These are phyloP conservation scores for Parascotia fuliginaria DNA, from an alignment of 2,888 invertebrate species.

Conservation along the genomic window DNA sequence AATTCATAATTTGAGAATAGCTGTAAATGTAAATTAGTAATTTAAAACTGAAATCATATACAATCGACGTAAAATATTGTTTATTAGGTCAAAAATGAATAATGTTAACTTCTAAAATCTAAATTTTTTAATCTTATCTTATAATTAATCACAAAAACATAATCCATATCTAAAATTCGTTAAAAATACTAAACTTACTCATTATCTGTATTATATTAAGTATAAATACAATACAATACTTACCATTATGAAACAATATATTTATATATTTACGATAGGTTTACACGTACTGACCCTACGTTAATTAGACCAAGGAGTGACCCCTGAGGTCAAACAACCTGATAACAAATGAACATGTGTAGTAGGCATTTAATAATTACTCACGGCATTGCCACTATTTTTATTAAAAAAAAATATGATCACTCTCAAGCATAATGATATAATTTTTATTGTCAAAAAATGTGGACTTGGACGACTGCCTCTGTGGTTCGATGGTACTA, in stretches of 20 bases:
- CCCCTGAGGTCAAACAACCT: conserved; percentile 45
- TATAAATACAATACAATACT: not conserved
- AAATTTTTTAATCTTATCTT: too few relatives aligned
- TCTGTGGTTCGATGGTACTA: too few relatives aligned
- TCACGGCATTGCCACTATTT: conserved; percentile 16
- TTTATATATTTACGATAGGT: conserved; percentile 14
- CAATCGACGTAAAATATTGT: too few relatives aligned
- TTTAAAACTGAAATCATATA: too few relatives aligned
- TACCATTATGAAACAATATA: conserved; percentile 9
- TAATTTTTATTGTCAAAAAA: not conserved
- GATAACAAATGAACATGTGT: conserved; percentile 52
- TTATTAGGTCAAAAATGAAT: too few relatives aligned
- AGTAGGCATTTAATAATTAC: conserved; percentile 36
- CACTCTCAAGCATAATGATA: conserved; percentile 6
- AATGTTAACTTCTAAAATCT: too few relatives aligned
- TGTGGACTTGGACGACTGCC: too few relatives aligned
- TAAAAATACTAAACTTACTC: too few relatives aligned
- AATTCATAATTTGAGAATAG: too few relatives aligned
- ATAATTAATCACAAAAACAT: too few relatives aligned
- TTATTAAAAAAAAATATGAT: conserved; percentile 9
- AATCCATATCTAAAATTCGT: too few relatives aligned
- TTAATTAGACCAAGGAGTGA: conserved; percentile 71
- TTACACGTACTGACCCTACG: conserved; percentile 54
- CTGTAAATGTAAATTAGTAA: too few relatives aligned
- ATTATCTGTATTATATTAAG: not conserved